Evolutionary conservation across 1,140 invertebrate genomes (phyloP).

Genomic region (Agrilus planipennis): DNA sequence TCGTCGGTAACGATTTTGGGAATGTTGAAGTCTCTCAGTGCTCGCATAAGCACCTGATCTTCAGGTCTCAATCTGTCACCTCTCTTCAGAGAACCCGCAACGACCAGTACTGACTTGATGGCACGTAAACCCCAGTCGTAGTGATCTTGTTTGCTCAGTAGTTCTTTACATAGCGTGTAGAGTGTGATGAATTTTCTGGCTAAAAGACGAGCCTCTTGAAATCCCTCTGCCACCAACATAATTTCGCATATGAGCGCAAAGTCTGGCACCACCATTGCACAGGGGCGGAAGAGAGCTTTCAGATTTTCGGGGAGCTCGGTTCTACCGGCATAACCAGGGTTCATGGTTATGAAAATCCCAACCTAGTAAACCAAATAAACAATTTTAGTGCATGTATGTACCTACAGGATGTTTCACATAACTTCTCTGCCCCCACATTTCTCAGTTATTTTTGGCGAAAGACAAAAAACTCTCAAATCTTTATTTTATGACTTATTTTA

Average conservation of each 20-base stretch:
- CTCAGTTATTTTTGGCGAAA: too few relatives aligned
- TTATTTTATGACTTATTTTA: too few relatives aligned
- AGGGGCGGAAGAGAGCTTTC: constrained; percentile 67
- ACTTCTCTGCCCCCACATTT: too few relatives aligned
- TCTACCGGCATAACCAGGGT: constrained; percentile 76
- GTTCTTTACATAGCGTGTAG: constrained; percentile 75
- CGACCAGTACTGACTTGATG: constrained; percentile 86
- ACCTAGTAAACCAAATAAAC: neutral
- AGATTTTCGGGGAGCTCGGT: constrained; percentile 59
- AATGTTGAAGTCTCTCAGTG: constrained; percentile 83
- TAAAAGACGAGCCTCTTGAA: constrained; percentile 72
- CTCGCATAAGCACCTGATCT: constrained; percentile 72
- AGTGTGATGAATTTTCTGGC: constrained; percentile 88
- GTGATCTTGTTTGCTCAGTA: constrained; percentile 87
- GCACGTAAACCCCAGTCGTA: constrained; percentile 91
- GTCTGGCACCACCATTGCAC: constrained; percentile 91
- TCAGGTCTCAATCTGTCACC: constrained; percentile 56
- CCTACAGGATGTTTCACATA: too few relatives aligned
- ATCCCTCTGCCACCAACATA: constrained; percentile 87
- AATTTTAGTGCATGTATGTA: too few relatives aligned
- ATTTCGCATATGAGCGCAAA: constrained; percentile 90
- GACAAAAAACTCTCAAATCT: too few relatives aligned
- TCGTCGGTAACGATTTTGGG: constrained; percentile 89
- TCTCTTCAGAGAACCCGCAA: constrained; percentile 65
- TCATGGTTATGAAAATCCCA: constrained; percentile 92